Conservation (phyloP, 2,888 invertebrate genomes). For the Folsomia candida region DNA sequence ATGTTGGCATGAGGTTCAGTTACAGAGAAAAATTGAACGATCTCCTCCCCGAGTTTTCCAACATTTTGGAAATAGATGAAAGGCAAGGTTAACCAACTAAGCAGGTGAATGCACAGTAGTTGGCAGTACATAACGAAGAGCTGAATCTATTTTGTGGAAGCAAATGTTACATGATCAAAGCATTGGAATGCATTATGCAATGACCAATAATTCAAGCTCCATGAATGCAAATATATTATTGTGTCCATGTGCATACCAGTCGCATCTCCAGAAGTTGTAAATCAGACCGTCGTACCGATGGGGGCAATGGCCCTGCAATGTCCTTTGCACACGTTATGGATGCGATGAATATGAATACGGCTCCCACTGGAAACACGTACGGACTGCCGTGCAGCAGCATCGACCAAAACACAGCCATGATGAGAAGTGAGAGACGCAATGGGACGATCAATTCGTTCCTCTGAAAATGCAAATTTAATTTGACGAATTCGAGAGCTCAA, state of each 20-base stretch:
- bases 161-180: too few relatives aligned
- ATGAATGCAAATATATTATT: not conserved
- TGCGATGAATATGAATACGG: not conserved
- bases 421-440: not conserved
- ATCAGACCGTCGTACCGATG: not conserved
- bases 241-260: not conserved
- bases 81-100: not conserved
- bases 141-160: too few relatives aligned
- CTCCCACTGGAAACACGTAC: not conserved
- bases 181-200: not conserved
- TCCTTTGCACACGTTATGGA: not conserved
- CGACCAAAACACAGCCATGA: not conserved
- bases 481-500: too few relatives aligned
- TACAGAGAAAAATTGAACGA: not conserved
- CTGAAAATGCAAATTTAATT: not conserved
- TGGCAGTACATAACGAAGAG: not conserved
- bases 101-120: not conserved
- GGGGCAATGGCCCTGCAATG: not conserved
- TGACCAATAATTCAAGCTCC: not conserved
- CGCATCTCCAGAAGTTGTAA: not conserved
- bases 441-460: not conserved
- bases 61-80: not conserved
- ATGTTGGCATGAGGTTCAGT: not conserved
- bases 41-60: not conserved
- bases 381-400: not conserved